Evolutionary conservation across 2,797 vertebrate species (phyloP).

Genomic region (Enteromius unitaeniatus): DNA sequence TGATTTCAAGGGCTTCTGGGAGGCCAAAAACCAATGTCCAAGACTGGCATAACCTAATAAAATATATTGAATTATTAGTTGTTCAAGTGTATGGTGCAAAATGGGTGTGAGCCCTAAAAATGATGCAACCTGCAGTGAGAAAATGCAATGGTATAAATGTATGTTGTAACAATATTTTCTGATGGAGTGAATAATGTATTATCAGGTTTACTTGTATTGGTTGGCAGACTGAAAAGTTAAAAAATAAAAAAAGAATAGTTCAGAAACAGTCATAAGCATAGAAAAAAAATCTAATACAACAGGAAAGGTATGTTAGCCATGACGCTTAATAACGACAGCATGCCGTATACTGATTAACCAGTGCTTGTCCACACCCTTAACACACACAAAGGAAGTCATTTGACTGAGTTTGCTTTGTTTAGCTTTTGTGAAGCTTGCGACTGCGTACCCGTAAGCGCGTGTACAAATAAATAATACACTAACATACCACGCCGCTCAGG

Average conservation of each 20-base stretch:
- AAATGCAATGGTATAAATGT: background rate
- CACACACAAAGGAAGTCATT: slow-evolving; percentile 2
- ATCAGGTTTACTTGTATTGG: background rate
- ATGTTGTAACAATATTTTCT: background rate
- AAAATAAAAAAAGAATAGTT: background rate
- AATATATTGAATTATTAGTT: background rate
- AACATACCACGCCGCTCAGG: slow-evolving; percentile 7
- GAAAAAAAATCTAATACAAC: background rate
- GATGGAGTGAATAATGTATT: background rate
- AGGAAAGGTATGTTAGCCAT: background rate
- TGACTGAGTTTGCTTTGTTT: background rate
- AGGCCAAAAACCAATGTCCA: background rate
- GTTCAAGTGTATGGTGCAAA: background rate
- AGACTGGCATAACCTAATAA: background rate
- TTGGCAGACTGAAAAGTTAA: background rate
- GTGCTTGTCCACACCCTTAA: slow-evolving; percentile 14
- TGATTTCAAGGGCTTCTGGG: background rate
- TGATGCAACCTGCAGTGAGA: background rate
- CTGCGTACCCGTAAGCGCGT: background rate
- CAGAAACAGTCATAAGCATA: background rate
- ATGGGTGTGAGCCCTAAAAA: background rate
- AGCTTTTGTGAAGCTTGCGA: background rate
- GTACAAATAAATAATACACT: slow-evolving; percentile 8
- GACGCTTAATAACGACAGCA: background rate
- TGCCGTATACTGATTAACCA: slow-evolving; percentile 2